Evolutionary conservation across 2,888 invertebrate genomes (phyloP).

Genomic region (Chrysolina americana): DNA sequence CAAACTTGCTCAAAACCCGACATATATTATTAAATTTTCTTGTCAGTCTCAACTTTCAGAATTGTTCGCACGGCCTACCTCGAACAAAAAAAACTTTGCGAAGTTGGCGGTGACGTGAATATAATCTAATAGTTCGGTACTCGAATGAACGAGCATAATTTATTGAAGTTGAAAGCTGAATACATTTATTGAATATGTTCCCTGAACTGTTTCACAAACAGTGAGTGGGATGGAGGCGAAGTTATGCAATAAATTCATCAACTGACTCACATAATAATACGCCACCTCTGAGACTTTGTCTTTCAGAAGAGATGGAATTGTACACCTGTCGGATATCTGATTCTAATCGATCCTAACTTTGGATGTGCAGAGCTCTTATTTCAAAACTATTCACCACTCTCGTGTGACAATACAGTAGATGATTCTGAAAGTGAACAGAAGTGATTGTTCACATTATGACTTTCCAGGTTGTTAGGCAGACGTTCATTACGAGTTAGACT

Average conservation of each 20-base stretch:
- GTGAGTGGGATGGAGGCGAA: background rate
- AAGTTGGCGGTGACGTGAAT: conserved; percentile 5
- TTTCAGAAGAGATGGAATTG: background rate
- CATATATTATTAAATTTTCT: conserved; percentile 12
- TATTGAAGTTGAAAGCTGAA: background rate
- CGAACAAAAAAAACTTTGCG: background rate
- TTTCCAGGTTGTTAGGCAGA: too few relatives aligned
- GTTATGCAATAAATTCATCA: conserved; percentile 7
- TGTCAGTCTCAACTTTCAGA: conserved; percentile 12
- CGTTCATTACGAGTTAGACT: too few relatives aligned
- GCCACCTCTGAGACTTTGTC: background rate
- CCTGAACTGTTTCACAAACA: conserved; percentile 5
- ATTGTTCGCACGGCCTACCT: conserved; percentile 6
- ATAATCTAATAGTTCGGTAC: conserved; percentile 6
- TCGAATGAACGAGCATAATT: background rate
- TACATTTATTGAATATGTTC: conserved; percentile 13
- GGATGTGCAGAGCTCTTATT: too few relatives aligned
- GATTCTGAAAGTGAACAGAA: too few relatives aligned
- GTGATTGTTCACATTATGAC: too few relatives aligned
- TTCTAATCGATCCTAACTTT: background rate
- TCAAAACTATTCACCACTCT: too few relatives aligned
- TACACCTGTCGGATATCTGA: background rate
- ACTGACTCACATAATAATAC: background rate
- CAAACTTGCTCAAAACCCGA: background rate
- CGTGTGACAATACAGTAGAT: too few relatives aligned